A percentile compares a stretch with the other conserved stretches of the same genome.
phyloP scores from a whole-genome alignment of 2,797 vertebrate genomes.

The Telmatherina bonti region DNA sequence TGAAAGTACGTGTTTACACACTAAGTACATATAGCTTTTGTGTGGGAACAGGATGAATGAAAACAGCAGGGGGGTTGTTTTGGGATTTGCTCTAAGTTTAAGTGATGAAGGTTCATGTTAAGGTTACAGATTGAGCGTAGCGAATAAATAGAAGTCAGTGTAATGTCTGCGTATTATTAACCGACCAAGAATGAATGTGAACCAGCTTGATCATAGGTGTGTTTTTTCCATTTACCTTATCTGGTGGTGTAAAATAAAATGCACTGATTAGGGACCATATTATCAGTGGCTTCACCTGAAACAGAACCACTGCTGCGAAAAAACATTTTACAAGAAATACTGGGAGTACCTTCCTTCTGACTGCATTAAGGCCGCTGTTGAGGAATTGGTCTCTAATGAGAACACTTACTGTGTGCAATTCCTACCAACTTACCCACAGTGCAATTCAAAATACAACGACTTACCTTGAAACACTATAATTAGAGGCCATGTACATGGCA shows the following conservation, averaged over 20 bases:
- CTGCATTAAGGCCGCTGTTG: constrained; percentile 48
- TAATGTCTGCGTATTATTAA: background rate
- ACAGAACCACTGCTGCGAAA: constrained; percentile 20
- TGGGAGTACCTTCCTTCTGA: constrained; percentile 27
- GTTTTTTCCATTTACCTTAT: constrained; percentile 31
- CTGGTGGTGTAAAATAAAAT: constrained; percentile 6
- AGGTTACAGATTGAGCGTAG: constrained; percentile 39
- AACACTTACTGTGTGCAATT: constrained; percentile 67
- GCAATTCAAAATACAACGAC: constrained; percentile 50
- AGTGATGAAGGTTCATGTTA: constrained; percentile 33
- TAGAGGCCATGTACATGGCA: constrained; percentile 41
- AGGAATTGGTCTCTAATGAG: constrained; percentile 56
- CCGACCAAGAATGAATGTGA: constrained; percentile 40
- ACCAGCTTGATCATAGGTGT: background rate
- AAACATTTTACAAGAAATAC: constrained; percentile 36
- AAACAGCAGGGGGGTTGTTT: constrained; percentile 3
- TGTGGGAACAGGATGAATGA: constrained; percentile 13
- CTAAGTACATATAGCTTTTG: background rate
- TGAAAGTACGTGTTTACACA: constrained; percentile 1
- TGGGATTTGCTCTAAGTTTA: constrained; percentile 7
- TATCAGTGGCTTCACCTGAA: constrained; percentile 24
- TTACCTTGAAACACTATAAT: constrained; percentile 49
- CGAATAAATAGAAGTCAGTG: constrained; percentile 37
- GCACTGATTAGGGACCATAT: constrained; percentile 21
- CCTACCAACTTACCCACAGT: too few relatives aligned